These are phyloP conservation scores for Xestobium rufovillosum DNA, from an alignment of 2,888 invertebrate genomes.

Conservation along the genomic window DNA sequence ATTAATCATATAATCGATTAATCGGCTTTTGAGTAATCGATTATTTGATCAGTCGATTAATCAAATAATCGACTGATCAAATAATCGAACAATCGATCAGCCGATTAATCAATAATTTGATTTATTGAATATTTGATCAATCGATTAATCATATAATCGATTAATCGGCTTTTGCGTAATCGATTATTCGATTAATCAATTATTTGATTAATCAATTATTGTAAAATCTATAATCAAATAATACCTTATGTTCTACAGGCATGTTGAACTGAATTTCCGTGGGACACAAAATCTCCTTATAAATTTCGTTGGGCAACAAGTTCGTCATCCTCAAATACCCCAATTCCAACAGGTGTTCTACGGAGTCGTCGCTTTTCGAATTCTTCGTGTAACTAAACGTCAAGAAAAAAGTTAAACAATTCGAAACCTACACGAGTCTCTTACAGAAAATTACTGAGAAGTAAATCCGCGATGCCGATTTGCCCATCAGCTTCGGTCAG, in stretches of 20 bases:
- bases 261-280: conserved; percentile 76
- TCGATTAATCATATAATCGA: no score
- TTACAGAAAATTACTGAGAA: conserved; percentile 90
- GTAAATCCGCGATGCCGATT: conserved; percentile 92
- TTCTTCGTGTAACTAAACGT: conserved; percentile 81
- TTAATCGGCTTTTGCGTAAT: no score
- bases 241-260: conserved; percentile 78
- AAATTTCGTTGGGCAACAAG: conserved; percentile 86
- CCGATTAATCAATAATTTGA: no score
- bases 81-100: no score
- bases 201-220: no score
- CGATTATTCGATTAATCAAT: no score
- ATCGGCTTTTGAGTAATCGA: no score
- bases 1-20: no score
- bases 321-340: conserved; percentile 95
- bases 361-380: conserved; percentile 93
- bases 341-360: conserved; percentile 92
- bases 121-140: no score
- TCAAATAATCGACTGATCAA: no score
- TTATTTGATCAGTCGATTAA: no score
- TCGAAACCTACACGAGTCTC: conserved; percentile 26
- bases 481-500: conserved; percentile 97
- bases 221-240: no score
- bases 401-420: conserved; percentile 3
- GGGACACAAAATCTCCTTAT: conserved; percentile 79